Evolutionary conservation across 1,140 invertebrate species (phyloP).

Genomic region (Meloidogyne floridensis): DNA sequence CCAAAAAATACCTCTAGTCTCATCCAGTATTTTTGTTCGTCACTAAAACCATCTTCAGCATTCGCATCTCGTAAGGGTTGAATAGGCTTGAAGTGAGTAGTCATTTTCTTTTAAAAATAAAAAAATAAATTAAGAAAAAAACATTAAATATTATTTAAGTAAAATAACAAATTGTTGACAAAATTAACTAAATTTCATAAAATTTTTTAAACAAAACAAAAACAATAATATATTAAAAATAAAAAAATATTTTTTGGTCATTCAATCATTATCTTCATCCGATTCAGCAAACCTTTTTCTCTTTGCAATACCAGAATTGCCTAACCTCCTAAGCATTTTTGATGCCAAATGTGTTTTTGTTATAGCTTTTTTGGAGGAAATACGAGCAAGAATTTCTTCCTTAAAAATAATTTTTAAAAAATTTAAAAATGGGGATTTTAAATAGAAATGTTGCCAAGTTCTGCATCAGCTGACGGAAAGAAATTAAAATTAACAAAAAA

Average conservation of each 20-base stretch:
- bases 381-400: conserved; percentile 39
- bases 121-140: neutral
- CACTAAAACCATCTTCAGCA: conserved; percentile 34
- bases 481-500: too few relatives aligned
- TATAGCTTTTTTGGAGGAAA: conserved; percentile 43
- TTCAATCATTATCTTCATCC: conserved; percentile 27
- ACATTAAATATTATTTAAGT: conserved; percentile 24
- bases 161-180: conserved; percentile 2
- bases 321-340: conserved; percentile 49
- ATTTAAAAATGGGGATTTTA: neutral
- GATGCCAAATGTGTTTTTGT: conserved; percentile 52
- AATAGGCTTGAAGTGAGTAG: conserved; percentile 46
- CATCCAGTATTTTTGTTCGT: conserved; percentile 58
- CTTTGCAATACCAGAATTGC: conserved; percentile 42
- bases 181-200: too few relatives aligned
- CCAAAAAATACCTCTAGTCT: conserved; percentile 49
- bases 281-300: conserved; percentile 55
- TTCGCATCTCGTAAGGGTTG: conserved; percentile 28
- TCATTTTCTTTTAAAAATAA: conserved; percentile 39
- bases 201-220: neutral
- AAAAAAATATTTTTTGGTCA: conserved; percentile 4
- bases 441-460: neutral
- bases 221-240: neutral
- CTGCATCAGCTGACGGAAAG: too few relatives aligned
- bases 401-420: conserved; percentile 14